A percentile compares a stretch with the other conserved stretches of the same genome.
These are phyloP conservation scores for Halocaridina rubra DNA, from an alignment of 2,888 invertebrate genomes.

Conservation along the genomic window DNA sequence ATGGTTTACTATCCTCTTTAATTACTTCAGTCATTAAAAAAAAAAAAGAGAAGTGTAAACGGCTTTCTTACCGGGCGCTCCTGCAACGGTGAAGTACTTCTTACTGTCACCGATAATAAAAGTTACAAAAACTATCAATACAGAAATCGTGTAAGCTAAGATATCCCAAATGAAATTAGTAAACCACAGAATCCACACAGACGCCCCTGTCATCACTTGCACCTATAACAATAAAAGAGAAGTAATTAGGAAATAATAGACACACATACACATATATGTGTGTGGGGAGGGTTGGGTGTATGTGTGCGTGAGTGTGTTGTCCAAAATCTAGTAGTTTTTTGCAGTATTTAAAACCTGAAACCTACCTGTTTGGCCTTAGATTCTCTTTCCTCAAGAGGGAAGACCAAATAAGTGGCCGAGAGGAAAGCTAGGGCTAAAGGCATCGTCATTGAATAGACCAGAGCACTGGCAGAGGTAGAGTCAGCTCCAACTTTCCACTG, in stretches of 20 bases:
- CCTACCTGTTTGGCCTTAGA: constrained; percentile 53
- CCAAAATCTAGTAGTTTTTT: no score
- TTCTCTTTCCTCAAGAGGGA: constrained; percentile 56
- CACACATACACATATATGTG: neutral
- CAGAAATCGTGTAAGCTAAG: constrained; percentile 78
- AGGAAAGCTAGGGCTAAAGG: constrained; percentile 59
- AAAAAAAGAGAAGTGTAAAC: no score
- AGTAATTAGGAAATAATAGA: no score
- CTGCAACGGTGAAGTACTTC: constrained; percentile 77
- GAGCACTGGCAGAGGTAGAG: constrained; percentile 15
- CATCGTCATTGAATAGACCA: constrained; percentile 46
- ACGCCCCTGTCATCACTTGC: constrained; percentile 56
- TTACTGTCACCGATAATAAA: constrained; percentile 82
- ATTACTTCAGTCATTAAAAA: no score
- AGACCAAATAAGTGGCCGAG: constrained; percentile 54
- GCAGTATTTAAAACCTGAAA: no score
- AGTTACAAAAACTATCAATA: constrained; percentile 76
- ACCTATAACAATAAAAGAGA: constrained; percentile 15
- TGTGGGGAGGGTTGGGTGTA: no score
- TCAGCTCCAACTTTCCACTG: neutral
- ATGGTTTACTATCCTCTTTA: no score
- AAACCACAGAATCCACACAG: constrained; percentile 78
- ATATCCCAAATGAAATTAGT: constrained; percentile 81
- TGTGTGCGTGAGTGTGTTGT: no score
- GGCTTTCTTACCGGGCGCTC: constrained; percentile 37